Evolutionary conservation across 37 sponge, comb jelly and placozoan genomes (phyloP), one percentile per base, ranked within the genome.

Genomic region (Haliclona indistincta): DNA sequence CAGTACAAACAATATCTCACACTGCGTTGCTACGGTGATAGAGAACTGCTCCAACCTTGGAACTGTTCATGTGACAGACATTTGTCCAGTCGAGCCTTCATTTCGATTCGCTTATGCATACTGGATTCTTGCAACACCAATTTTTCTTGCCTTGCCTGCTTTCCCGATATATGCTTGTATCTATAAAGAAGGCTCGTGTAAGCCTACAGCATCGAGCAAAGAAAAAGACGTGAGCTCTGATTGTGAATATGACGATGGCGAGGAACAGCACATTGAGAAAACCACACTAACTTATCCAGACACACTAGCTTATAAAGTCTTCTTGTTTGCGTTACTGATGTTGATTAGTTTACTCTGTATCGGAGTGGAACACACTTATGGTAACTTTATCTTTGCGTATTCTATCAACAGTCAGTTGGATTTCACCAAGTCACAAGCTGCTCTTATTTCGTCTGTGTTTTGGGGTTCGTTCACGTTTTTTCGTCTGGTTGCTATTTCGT

Each of bases 381-480:
- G 89, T 11, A 78, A 36, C 33, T 67, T 75, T 43, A 71, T 88
- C 35, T 82, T 82, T 65, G 73, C 84, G 17, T 88, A 64, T 19
- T 73, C 78, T 37, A 84, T 88, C 39, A 73, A 19, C 38, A 68
- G 76, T 13, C 39, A 64, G 4, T 74, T 88, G 34, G 37, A 39
- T 44, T 78, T 88, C 66, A 33, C 65, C 52, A 82, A 81, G 56
- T 15, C 52, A 30, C 33, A 33, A 0, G 89, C 83, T 42, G 78
- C 89, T 34, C 6, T 77, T 5, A 11, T 88, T 4, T 68, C 68
- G 36, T 54, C 83, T 13, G 44, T 82, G 3, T 88, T 79, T 42
- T 88, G 89, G 89, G 89, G 89, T 3, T 36, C 78, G 38, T 88
- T 88, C 64, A 51, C 83, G 1, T 75, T 88, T 36, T 35, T n/a